Evolutionary conservation across 2,113 vertebrate species (phyloP).

Genomic region (Pseudonaja textilis): DNA sequence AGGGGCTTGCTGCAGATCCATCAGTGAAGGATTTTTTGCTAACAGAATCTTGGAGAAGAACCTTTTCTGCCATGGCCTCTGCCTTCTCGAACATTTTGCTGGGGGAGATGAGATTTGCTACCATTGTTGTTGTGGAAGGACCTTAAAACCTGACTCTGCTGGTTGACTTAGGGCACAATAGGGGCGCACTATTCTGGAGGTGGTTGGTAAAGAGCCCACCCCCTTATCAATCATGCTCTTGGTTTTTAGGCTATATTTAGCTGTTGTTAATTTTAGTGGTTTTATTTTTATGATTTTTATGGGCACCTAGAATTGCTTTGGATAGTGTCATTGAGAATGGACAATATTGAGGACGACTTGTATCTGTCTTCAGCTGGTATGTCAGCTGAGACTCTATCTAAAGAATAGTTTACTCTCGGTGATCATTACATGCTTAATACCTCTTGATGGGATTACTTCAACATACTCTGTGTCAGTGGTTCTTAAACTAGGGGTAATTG

Average conservation of each 20-base stretch:
- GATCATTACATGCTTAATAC: neutral
- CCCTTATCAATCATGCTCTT: neutral
- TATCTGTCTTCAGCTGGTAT: neutral
- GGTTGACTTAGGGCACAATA: neutral
- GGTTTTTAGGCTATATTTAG: neutral
- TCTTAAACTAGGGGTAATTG: neutral
- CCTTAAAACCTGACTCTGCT: neutral
- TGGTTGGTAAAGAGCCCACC: neutral
- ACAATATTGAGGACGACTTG: neutral
- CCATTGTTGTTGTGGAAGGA: neutral
- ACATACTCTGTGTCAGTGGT: neutral
- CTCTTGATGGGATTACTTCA: neutral
- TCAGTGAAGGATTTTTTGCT: neutral
- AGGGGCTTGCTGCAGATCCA: neutral
- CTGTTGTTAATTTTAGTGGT: neutral
- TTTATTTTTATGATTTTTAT: neutral
- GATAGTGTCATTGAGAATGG: neutral
- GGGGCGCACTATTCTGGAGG: neutral
- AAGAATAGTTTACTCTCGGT: neutral
- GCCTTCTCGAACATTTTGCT: neutral
- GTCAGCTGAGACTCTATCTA: neutral
- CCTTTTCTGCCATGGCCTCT: neutral
- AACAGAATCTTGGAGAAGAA: neutral
- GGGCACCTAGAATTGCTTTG: neutral
- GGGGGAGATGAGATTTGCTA: neutral